These are phyloP conservation scores for Reinhardtius hippoglossoides DNA, from an alignment of 2,113 vertebrate genomes.

Conservation along the genomic window DNA sequence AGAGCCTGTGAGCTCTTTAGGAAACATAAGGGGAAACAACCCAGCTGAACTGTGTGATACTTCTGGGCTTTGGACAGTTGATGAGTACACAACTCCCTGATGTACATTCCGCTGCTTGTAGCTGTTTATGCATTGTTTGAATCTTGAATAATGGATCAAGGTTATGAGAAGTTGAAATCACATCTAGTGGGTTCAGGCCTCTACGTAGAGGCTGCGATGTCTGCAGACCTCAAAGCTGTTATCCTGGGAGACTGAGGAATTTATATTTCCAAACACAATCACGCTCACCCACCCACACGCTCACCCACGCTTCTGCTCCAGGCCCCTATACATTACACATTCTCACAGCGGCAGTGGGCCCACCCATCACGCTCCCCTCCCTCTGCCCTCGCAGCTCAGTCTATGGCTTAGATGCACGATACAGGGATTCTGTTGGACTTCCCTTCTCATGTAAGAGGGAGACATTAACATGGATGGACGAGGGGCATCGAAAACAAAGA, in stretches of 20 bases:
- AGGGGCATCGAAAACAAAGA: too few relatives aligned
- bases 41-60: not conserved
- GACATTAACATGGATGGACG: too few relatives aligned
- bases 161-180: constrained; percentile 17
- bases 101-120: not conserved
- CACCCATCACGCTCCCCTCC: constrained; percentile 43
- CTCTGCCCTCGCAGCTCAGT: constrained; percentile 26
- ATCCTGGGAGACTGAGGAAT: constrained; percentile 31
- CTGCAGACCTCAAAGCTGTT: constrained; percentile 51
- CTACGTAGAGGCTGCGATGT: constrained; percentile 4
- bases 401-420: constrained; percentile 8
- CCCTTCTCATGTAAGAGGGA: not conserved
- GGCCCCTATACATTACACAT: constrained; percentile 45
- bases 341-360: constrained; percentile 38
- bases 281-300: constrained; percentile 25
- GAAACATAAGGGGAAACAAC: not conserved
- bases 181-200: constrained; percentile 13
- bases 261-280: constrained; percentile 41
- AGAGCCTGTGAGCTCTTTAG: not conserved
- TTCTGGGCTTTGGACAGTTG: not conserved
- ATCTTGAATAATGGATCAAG: constrained; percentile 36
- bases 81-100: not conserved
- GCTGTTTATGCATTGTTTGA: constrained; percentile 19
- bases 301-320: constrained; percentile 26
- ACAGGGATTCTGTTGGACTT: constrained; percentile 12